Base-by-base conservation (phyloP, 2,888 invertebrate genomes). In the Sesia apiformis region DNA sequence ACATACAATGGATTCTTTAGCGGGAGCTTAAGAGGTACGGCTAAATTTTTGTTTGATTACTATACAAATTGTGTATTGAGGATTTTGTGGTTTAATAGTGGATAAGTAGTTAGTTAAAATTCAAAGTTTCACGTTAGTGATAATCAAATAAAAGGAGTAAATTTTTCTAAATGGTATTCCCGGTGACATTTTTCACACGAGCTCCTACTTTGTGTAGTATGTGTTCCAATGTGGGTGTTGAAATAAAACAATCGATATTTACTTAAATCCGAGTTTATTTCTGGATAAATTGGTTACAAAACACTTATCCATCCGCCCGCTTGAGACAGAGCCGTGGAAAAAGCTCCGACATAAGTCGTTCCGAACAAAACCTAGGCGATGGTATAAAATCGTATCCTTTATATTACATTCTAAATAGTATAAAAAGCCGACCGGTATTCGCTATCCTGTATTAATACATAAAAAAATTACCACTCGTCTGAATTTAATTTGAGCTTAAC, bases 191-290 rank as follows among this genome's bases (percentile, higher is more conserved):
- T 23, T 23, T 23, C 23, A 23, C 23, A 23, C 23, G 23, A 23
- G 23, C 23, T 23, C 23, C 23, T 23, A 23, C 23, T 1, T 23
- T 23, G 23, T 23, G 23, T 23, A 23, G 23, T 23, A 1, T 23
- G 23, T 23, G 23, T 23, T 23, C 23, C 23, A 23, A 23, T 2
- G 23, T 23, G 23, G 23, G 23, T n/a, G 23, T 8, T 46, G 5
- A 70, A 86, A 84, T 81, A 70, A 88, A 84, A 86, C 84, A 66
- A 81, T 67, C 69, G 64, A 78, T 79, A 55, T 82, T 81, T 78
- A 83, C 89, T 89, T 89, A 89, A 83, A 88, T 81, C 84, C 84
- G 82, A 88, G 87, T 89, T 85, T 89, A 89, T 88, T 88, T 85
- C 81, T 83, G 89, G 76, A 89, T 89, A 87, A 85, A 85, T 77